Conservation (phyloP, 2,888 invertebrate genomes). For the Tortricodes alternella region DNA sequence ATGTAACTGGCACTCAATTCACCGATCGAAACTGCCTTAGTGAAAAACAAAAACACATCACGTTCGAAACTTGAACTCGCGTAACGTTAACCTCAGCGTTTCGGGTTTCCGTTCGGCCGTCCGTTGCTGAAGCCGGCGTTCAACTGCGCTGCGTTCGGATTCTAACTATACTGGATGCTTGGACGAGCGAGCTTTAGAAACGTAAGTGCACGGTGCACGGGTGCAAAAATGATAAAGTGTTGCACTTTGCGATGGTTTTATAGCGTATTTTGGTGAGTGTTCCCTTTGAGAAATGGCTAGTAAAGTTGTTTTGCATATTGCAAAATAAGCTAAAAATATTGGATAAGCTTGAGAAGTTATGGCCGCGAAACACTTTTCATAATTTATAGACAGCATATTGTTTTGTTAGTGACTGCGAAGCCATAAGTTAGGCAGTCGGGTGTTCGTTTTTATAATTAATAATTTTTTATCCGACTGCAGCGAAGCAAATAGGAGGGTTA, state of each 20-base stretch:
- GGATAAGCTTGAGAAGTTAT: too few species aligned
- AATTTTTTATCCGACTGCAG: too few species aligned
- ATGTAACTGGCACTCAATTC: constrained; percentile 4
- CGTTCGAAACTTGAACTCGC: constrained; percentile 4
- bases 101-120: constrained; percentile 1
- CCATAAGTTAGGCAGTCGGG: too few species aligned
- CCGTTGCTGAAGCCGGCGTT: neutral
- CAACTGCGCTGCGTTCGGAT: constrained; percentile 4
- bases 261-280: neutral
- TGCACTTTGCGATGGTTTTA: neutral
- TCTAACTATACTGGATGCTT: constrained; percentile 1
- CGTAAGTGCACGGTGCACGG: neutral
- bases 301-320: neutral
- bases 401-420: too few species aligned
- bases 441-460: too few species aligned
- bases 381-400: too few species aligned
- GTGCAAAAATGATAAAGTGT: neutral
- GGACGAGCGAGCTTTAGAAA: neutral
- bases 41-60: constrained; percentile 4
- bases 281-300: neutral
- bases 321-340: neutral
- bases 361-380: too few species aligned
- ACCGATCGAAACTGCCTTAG: neutral
- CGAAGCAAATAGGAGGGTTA: too few species aligned
- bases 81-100: neutral